Evolutionary conservation across 2,797 vertebrate genomes (phyloP), one percentile per base, ranked within the genome.

Genomic region (Heteromormyrus szaboi): DNA sequence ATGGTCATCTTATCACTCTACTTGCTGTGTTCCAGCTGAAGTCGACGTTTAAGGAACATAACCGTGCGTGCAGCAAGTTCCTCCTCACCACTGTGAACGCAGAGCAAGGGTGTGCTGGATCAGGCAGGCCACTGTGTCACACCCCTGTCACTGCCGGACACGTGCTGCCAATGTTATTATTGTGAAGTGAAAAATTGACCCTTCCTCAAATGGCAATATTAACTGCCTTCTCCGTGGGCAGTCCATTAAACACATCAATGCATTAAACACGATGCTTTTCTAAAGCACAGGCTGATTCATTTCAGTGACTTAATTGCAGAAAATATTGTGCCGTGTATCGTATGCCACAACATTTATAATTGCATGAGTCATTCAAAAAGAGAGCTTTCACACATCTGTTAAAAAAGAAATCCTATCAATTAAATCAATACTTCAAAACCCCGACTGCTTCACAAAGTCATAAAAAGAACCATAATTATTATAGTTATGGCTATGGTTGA

Each of bases 381-480:
- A 56, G n/a, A 84, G 81, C 81, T 48, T 83, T 51, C 53, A 59
- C 86, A 56, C 19, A 44, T 62, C 51, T 59, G 14, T 44, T 41
- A 25, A 68, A 76, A n/a, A 62, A 62, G 22, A 56, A 87, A 25
- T 62, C 48, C 22, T 83, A 87, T 87, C 86, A 83, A 86, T 89
- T 87, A 83, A 87, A 56, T 87, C 56, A n/a, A 19, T 85, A 85
- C 50, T 29, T 85, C 81, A 84, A 84, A 84, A 84, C n/a, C 51
- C 17, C 17, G 19, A 33, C 19, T 56, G 85, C 51, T 62, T 86
- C 51, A 59, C 37, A 29, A 86, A 59, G 51, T 29, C 85, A 59
- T 86, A 86, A n/a, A 86, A 59, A 86, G 50, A 59, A 56, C 85
- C 33, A 59, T 86, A n/a, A 86, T 86, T 59, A 41, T 59, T 86